Conservation (phyloP, 2,888 invertebrate genomes). For the Hyposoter dolosus region DNA sequence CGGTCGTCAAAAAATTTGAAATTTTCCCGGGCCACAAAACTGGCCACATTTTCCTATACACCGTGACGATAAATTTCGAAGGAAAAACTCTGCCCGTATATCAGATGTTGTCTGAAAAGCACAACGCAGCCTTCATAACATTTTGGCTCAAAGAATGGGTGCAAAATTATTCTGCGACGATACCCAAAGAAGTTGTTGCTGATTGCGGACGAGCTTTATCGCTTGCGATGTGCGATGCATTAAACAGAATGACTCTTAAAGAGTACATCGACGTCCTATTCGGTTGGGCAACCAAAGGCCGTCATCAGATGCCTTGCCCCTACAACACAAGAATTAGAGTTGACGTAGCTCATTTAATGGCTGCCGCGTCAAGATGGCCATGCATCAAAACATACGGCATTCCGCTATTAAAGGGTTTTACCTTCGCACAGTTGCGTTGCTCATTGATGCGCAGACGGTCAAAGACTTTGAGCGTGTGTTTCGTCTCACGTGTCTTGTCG, state of each 20-base stretch:
- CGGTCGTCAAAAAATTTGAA: slow-evolving; percentile 54
- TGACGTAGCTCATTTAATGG: slow-evolving; percentile 64
- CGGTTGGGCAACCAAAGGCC: slow-evolving; percentile 44
- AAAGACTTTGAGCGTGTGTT: slow-evolving; percentile 61
- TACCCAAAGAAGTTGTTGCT: slow-evolving; percentile 53
- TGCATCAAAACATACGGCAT: slow-evolving; percentile 43
- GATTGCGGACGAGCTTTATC: slow-evolving; percentile 56
- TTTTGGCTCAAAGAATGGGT: slow-evolving; percentile 9
- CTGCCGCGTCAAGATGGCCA: slow-evolving; percentile 52
- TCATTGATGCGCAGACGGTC: slow-evolving; percentile 52
- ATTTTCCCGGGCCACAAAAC: slow-evolving; percentile 47
- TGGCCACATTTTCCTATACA: slow-evolving; percentile 61
- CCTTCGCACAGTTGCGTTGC: slow-evolving; percentile 14
- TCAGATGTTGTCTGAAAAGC: slow-evolving; percentile 62
- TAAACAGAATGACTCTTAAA: slow-evolving; percentile 60
- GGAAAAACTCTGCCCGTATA: slow-evolving; percentile 51
- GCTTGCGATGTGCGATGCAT: slow-evolving; percentile 55
- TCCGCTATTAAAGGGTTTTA: slow-evolving; percentile 12
- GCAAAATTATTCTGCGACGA: slow-evolving; percentile 18
- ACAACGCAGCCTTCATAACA: slow-evolving; percentile 36
- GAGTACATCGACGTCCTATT: slow-evolving; percentile 56
- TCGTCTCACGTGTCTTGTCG: slow-evolving; percentile 50
- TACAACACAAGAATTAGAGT: slow-evolving; percentile 54
- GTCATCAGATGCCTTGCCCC: slow-evolving; percentile 27
- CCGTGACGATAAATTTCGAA: slow-evolving; percentile 54